Conservation (phyloP, 2,888 invertebrate genomes). For the Melipona bicolor region DNA sequence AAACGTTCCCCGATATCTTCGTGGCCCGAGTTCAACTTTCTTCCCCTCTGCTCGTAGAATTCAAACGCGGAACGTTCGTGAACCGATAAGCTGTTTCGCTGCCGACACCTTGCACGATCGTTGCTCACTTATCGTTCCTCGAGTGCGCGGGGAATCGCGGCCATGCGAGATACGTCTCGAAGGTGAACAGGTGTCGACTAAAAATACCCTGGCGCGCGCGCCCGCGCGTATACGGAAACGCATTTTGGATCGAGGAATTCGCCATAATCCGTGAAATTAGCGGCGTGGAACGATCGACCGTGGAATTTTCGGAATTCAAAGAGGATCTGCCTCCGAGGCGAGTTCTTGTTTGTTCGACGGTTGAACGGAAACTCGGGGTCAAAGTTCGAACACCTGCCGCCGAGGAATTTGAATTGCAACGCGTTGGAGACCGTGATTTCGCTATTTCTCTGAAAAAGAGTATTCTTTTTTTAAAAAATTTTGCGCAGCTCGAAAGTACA, state of each 20-base stretch:
- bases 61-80: slow-evolving; percentile 31
- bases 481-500: too few relatives aligned
- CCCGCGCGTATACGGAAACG: background rate
- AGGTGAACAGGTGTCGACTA: slow-evolving; percentile 53
- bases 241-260: background rate
- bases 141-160: slow-evolving; percentile 36
- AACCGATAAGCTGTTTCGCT: slow-evolving; percentile 53
- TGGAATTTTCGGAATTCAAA: slow-evolving; percentile 10
- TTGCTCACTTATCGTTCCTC: slow-evolving; percentile 49
- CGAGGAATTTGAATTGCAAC: background rate
- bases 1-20: slow-evolving; percentile 5
- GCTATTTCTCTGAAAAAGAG: background rate
- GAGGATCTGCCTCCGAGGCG: background rate
- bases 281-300: background rate
- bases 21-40: slow-evolving; percentile 2
- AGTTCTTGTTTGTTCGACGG: background rate
- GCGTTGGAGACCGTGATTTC: background rate
- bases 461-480: too few relatives aligned
- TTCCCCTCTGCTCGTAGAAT: slow-evolving; percentile 22
- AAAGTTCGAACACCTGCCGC: background rate
- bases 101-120: slow-evolving; percentile 49
- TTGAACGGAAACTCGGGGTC: background rate
- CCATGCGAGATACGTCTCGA: slow-evolving; percentile 38
- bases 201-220: slow-evolving; percentile 13
- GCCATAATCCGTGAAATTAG: background rate